These are phyloP conservation scores for Eurytoma adleriae DNA, from an alignment of 2,888 invertebrate species.

Conservation along the genomic window DNA sequence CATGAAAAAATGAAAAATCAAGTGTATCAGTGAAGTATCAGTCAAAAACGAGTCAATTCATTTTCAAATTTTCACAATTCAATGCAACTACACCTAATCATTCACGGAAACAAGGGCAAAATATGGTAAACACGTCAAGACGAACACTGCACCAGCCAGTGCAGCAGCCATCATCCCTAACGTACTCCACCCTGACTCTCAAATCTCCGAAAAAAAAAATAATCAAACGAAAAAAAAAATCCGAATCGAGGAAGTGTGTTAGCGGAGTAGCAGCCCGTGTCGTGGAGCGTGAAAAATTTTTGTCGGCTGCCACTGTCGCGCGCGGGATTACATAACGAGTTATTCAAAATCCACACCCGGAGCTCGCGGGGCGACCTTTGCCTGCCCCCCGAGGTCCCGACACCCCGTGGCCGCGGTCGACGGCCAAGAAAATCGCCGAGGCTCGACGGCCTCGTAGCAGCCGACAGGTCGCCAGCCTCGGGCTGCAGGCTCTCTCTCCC, in stretches of 20 bases:
- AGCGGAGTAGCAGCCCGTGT: no score
- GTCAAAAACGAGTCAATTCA: neutral
- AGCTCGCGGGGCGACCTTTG: neutral
- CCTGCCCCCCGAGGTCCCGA: no score
- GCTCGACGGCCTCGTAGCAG: slow-evolving; percentile 65
- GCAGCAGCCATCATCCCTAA: no score
- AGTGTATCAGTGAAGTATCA: neutral
- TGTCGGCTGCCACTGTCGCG: slow-evolving; percentile 9
- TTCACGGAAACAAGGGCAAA: no score
- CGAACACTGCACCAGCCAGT: no score
- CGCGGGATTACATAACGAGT: slow-evolving; percentile 44
- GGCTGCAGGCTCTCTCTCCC: neutral
- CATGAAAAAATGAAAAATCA: neutral
- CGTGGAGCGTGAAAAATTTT: slow-evolving; percentile 42
- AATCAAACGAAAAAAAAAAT: neutral
- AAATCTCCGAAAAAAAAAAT: no score
- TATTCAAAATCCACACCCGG: slow-evolving; percentile 10
- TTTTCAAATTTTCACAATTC: slow-evolving; percentile 21
- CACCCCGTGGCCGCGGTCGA: neutral
- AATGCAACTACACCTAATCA: neutral
- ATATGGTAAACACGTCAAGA: no score
- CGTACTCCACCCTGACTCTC: no score
- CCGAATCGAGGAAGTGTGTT: neutral
- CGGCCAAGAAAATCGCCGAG: slow-evolving; percentile 49
- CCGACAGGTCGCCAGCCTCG: slow-evolving; percentile 63